phyloP scores from a whole-genome alignment of 2,888 invertebrate species.

The Poecilus cupreus region DNA sequence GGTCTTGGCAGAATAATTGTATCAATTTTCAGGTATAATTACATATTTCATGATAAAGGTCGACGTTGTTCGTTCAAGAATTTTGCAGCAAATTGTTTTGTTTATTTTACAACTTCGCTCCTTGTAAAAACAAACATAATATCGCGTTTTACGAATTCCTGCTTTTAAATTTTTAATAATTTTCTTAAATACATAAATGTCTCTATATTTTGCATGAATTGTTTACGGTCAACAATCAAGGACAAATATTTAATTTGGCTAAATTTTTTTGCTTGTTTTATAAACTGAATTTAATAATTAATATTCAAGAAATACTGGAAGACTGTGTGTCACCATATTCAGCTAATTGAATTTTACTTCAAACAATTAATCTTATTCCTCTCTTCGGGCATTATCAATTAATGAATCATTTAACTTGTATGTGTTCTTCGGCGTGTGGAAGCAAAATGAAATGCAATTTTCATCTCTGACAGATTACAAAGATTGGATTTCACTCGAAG shows the following conservation, averaged over 20 bases:
- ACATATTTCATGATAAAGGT: neutral
- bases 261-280: neutral
- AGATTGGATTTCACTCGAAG: neutral
- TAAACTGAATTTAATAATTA: constrained; percentile 10
- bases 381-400: neutral
- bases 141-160: neutral
- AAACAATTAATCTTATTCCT: neutral
- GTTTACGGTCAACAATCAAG: constrained; percentile 1
- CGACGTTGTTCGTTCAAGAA: neutral
- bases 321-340: constrained; percentile 2
- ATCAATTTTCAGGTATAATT: neutral
- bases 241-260: constrained; percentile 4
- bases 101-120: neutral
- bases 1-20: constrained; percentile 20
- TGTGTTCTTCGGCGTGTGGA: neutral
- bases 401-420: neutral
- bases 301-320: constrained; percentile 1
- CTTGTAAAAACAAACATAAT: neutral
- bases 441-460: constrained; percentile 20
- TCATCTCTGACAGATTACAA: neutral
- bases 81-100: neutral
- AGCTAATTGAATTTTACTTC: neutral
- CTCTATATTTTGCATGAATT: neutral
- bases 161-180: neutral
- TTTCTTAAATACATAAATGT: neutral